Evolutionary conservation across 2,888 invertebrate species (phyloP), one percentile per base, ranked within the genome.

Genomic region (Zelleria hepariella): DNA sequence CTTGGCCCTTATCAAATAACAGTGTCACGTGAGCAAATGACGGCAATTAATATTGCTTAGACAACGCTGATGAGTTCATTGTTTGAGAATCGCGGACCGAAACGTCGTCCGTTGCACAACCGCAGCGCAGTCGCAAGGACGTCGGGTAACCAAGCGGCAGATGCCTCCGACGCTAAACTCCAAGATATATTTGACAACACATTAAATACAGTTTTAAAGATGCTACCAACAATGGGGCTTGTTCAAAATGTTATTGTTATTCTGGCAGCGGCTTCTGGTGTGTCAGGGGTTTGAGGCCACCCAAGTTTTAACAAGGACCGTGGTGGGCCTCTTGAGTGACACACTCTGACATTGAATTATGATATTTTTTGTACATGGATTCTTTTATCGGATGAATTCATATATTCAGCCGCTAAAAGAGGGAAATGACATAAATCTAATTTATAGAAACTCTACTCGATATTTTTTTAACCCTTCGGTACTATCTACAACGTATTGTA

Each of bases 31-130:
- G 68, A 68, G 61, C 61, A 62, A 62, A 65, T 61, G 69, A 67
- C 69, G 64, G 75, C 72, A 83, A 81, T 84, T 84, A 82, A 82
- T 78, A 78, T 77, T 76, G 71, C 77, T 71, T 72, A 75, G 76
- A 70, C 70, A 66, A 67, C 68, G 66, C 63, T 78, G 83, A 80
- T 83, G 86, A 80, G 83, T 82, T 80, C 82, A 83, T 83, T 84
- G 82, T 85, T 85, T 83, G 80, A 77, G 74, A 78, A 80, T 74
- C 58, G 71, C 64, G 68, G 72, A 77, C 78, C 77, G 77, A 82
- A 80, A 77, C 78, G 71, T 65, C 15, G 67, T 85, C 65, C 15
- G 67, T 85, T 84, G 75, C 82, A 70, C 74, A 83, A 85, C 67
- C 68, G 73, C 73, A 73, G 69, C 72, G 73, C 71, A 72, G 72